phyloP scores from a whole-genome alignment of 2,113 vertebrate species.

The Murina feae region DNA sequence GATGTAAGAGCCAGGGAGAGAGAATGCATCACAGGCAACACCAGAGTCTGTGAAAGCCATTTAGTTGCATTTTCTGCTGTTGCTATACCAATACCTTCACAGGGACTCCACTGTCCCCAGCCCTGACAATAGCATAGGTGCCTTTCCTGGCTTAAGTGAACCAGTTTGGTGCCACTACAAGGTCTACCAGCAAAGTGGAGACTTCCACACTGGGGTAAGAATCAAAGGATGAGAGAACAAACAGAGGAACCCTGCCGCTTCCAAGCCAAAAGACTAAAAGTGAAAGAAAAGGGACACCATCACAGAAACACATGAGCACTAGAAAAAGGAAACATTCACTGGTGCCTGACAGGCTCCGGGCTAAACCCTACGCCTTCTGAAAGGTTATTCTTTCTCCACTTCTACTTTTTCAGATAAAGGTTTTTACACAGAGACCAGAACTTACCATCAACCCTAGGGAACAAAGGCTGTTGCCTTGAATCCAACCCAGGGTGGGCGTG shows the following conservation, averaged over 20 bases:
- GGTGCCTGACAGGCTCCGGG: not conserved
- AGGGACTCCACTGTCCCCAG: not conserved
- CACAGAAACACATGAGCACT: not conserved
- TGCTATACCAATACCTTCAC: not conserved
- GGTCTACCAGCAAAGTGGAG: slow-evolving; percentile 5
- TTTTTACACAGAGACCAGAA: not conserved
- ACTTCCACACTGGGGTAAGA: not conserved
- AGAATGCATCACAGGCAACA: not conserved
- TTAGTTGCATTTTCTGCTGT: slow-evolving; percentile 26
- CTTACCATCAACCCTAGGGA: not conserved
- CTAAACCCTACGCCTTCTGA: not conserved
- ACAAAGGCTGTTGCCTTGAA: not conserved
- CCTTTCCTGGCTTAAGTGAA: not conserved
- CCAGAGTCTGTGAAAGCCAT: not conserved
- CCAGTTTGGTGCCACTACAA: not conserved
- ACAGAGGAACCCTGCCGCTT: not conserved
- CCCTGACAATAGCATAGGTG: not conserved
- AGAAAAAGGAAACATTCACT: not conserved
- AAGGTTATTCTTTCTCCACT: not conserved
- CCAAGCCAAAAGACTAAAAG: not conserved
- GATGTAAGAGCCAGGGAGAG: not conserved
- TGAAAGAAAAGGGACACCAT: not conserved
- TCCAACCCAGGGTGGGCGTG: not conserved
- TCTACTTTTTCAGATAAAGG: slow-evolving; percentile 8
- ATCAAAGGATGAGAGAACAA: slow-evolving; percentile 6